Percentiles rank a stretch among this genome's conserved stretches.
Evolutionary conservation across 2,888 invertebrate species (phyloP).

Genomic region (Polymixis lichenea): DNA sequence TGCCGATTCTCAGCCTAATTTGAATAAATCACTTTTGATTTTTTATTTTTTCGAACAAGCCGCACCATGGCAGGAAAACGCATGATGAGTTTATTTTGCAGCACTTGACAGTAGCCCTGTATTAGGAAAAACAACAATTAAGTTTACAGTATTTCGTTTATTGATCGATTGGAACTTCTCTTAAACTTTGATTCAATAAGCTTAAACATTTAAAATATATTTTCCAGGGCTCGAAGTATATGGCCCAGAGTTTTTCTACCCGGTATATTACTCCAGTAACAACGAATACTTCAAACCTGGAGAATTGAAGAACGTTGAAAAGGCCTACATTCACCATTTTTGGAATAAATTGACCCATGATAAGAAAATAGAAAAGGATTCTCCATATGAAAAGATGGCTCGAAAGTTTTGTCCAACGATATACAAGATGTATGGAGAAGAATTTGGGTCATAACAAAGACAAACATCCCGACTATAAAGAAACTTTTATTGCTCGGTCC

Average conservation of each 20-base stretch:
- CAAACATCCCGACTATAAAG: too few relatives aligned
- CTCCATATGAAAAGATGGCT: conserved; percentile 62
- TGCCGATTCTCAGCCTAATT: too few relatives aligned
- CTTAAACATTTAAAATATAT: not conserved
- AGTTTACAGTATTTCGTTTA: not conserved
- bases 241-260: conserved; percentile 92
- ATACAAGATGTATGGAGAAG: conserved; percentile 65
- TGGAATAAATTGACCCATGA: conserved; percentile 72
- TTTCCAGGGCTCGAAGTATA: conserved; percentile 91
- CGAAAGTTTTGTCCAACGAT: conserved; percentile 68
- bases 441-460: conserved; percentile 38
- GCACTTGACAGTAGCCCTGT: not conserved
- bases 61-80: too few relatives aligned
- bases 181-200: not conserved
- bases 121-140: not conserved
- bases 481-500: too few relatives aligned
- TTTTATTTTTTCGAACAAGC: too few relatives aligned
- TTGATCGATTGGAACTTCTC: not conserved
- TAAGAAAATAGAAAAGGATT: conserved; percentile 59
- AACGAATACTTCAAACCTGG: conserved; percentile 47
- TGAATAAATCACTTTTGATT: too few relatives aligned
- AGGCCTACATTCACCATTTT: conserved; percentile 71
- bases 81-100: too few relatives aligned
- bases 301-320: conserved; percentile 19
- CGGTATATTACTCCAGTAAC: conserved; percentile 90